A percentile compares a stretch with the other conserved stretches of the same genome.
Evolutionary conservation across 2,113 vertebrate genomes (phyloP).

Genomic region (Burhinus bistriatus): DNA sequence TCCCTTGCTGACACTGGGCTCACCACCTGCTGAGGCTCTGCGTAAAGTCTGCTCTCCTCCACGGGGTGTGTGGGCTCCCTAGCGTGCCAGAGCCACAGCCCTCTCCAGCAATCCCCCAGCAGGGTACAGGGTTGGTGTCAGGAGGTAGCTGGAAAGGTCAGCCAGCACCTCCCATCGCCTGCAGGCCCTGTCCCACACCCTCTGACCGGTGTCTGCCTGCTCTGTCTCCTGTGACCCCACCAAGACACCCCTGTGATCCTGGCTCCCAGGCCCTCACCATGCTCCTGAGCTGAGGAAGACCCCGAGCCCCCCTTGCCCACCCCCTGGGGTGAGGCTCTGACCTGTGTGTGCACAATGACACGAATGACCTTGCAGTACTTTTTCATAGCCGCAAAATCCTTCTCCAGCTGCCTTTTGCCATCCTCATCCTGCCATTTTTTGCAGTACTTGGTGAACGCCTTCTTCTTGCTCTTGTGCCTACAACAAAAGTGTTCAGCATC

Average conservation of each 20-base stretch:
- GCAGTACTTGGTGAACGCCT: slow-evolving; percentile 82
- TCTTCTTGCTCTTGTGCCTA: slow-evolving; percentile 84
- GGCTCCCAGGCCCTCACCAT: neutral
- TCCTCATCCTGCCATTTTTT: slow-evolving; percentile 76
- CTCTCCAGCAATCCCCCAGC: accelerated
- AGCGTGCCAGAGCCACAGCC: neutral
- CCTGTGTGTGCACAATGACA: slow-evolving; percentile 83
- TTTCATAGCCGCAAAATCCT: slow-evolving; percentile 79
- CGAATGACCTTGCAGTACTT: slow-evolving; percentile 83
- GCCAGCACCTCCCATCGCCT: neutral
- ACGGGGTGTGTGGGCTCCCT: accelerated
- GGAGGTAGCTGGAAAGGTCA: neutral
- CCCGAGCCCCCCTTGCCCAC: neutral
- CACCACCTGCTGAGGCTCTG: neutral
- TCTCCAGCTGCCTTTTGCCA: slow-evolving; percentile 79
- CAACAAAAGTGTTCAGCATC: neutral
- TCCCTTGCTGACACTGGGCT: neutral
- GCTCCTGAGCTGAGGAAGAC: neutral
- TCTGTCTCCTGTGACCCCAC: neutral
- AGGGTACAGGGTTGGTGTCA: neutral
- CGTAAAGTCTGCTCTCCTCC: neutral
- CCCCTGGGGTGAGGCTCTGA: neutral
- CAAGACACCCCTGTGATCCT: neutral
- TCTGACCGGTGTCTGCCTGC: accelerated
- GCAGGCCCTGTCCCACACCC: neutral